A percentile compares a stretch with the other conserved stretches of the same genome.
phyloP scores from a whole-genome alignment of 2,113 vertebrate species.

The Myxocyprinus asiaticus region DNA sequence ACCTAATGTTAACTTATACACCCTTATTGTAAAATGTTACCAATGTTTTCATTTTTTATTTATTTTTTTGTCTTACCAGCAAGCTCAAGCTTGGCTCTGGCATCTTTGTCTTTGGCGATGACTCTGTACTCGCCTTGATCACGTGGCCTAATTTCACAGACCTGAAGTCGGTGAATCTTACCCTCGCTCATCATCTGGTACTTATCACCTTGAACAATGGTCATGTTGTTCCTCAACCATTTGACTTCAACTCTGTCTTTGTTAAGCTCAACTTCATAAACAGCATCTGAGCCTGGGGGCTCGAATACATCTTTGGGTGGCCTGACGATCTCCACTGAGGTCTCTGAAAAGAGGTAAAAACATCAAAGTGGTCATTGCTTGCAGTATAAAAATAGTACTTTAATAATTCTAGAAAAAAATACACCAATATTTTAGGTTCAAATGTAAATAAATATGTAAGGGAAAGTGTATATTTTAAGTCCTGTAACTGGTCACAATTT shows the following conservation, averaged over 20 bases:
- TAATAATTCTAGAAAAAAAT: no score
- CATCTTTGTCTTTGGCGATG: conserved; percentile 95
- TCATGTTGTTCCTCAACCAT: conserved; percentile 98
- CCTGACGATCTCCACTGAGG: conserved; percentile 92
- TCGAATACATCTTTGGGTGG: conserved; percentile 89
- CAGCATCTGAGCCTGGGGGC: conserved; percentile 87
- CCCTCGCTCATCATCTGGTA: conserved; percentile 99
- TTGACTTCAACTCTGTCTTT: conserved; percentile 96
- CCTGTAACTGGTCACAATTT: no score
- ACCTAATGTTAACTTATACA: no score
- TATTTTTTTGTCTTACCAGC: conserved; percentile 80
- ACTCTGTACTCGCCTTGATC: conserved; percentile 97
- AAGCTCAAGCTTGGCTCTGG: conserved; percentile 94
- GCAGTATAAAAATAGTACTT: background rate
- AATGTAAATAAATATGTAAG: no score
- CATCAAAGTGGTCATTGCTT: background rate
- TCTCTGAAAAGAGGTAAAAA: conserved; percentile 78
- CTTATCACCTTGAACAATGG: conserved; percentile 94
- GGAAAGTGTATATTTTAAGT: no score
- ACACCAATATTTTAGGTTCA: no score
- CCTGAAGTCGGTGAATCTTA: conserved; percentile 91
- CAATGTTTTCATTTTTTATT: background rate
- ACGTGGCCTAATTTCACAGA: conserved; percentile 91
- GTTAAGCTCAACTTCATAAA: conserved; percentile 93
- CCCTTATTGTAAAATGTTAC: no score